A percentile compares a stretch with the other conserved stretches of the same genome.
phyloP scores from a whole-genome alignment of 37 sponge, comb jelly and placozoan genomes.

The Cladorhizidae sp. region DNA sequence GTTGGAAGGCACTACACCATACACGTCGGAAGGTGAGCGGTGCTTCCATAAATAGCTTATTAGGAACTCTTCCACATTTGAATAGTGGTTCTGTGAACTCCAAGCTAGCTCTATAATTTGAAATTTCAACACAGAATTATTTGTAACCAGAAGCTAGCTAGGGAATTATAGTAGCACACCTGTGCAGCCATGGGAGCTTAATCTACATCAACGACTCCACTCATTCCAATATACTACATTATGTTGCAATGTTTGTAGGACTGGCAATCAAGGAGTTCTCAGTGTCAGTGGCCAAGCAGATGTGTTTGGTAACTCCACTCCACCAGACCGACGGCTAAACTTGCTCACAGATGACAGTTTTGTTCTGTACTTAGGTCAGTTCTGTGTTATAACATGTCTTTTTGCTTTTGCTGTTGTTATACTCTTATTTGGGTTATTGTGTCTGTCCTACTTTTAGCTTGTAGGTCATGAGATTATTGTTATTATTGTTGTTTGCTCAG shows the following conservation, averaged over 20 bases:
- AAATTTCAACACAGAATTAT: too few relatives aligned
- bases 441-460: too few relatives aligned
- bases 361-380: constrained; percentile 15
- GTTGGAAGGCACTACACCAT: constrained; percentile 40
- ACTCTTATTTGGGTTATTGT: too few relatives aligned
- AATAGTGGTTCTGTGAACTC: too few relatives aligned
- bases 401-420: constrained; percentile 2
- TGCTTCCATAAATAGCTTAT: too few relatives aligned
- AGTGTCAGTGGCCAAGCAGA: constrained; percentile 25
- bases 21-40: constrained; percentile 24
- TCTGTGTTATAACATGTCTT: constrained; percentile 52
- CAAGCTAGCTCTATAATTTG: too few relatives aligned
- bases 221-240: neutral
- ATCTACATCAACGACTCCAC: neutral
- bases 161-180: too few relatives aligned
- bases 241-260: constrained; percentile 18
- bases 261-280: constrained; percentile 16
- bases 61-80: too few relatives aligned
- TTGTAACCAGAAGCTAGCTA: too few relatives aligned
- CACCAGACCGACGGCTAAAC: neutral
- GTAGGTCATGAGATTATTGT: neutral
- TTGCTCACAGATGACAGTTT: constrained; percentile 6
- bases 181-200: neutral
- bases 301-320: neutral
- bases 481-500: neutral